These are phyloP conservation scores for Dendroctonus valens DNA, from an alignment of 1,140 invertebrate genomes.

Conservation along the genomic window DNA sequence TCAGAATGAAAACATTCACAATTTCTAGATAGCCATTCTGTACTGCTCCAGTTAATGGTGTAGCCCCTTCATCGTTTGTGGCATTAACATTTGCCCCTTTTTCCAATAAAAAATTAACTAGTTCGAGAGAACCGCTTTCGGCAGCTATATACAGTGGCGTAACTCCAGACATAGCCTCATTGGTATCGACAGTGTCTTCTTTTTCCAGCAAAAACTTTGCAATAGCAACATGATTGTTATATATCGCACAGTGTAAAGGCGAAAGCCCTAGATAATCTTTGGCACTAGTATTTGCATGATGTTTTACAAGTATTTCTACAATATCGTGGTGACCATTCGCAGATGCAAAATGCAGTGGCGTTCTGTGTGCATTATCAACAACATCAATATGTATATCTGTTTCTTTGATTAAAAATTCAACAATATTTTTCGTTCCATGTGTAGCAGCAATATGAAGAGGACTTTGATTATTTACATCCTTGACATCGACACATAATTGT, in stretches of 20 bases:
- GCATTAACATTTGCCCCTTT: conserved; percentile 29
- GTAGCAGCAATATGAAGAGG: conserved; percentile 8
- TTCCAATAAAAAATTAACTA: conserved; percentile 34
- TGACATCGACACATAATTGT: not conserved
- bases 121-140: conserved; percentile 68
- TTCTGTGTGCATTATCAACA: conserved; percentile 68
- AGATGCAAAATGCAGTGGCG: conserved; percentile 73
- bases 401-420: not conserved
- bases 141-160: conserved; percentile 57
- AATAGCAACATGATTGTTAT: conserved; percentile 30
- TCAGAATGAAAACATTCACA: conserved; percentile 32
- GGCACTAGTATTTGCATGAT: conserved; percentile 7
- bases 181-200: conserved; percentile 47
- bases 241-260: conserved; percentile 37
- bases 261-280: conserved; percentile 17
- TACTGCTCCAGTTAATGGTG: conserved; percentile 38
- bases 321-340: conserved; percentile 64
- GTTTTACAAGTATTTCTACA: conserved; percentile 66
- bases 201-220: conserved; percentile 31
- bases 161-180: conserved; percentile 52
- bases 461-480: conserved; percentile 7
- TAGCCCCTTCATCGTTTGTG: conserved; percentile 29
- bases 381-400: conserved; percentile 59
- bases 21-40: conserved; percentile 71
- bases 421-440: not conserved